Evolutionary conservation across 2,888 invertebrate genomes (phyloP), one percentile per base, ranked within the genome.

Genomic region (Caenorhabditis zanzibari): DNA sequence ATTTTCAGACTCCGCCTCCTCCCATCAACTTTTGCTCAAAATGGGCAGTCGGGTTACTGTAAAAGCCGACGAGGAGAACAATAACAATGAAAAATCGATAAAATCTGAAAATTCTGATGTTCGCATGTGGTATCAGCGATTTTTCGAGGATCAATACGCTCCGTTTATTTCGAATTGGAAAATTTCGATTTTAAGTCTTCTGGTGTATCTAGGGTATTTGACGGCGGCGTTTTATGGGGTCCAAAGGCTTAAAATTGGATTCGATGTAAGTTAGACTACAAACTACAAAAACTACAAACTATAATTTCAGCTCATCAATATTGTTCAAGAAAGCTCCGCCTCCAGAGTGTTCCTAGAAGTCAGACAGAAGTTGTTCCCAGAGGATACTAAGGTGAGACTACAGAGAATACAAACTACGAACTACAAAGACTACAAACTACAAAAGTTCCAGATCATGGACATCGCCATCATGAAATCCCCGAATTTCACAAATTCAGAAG

Each of bases 71-170:
- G 77, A 77, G 41, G 47, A 68, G 5, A 82, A 82, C 59, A 82
- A 82, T 49, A 74, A 81, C 16, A 71, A 81, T 69, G 69, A 81
- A 10, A 66, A 72, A 35, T 4, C 24, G 2, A 12, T 12, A 12
- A 38, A 38, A 38, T 47, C 49, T 3, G 47, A 58, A 9, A 32
- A 58, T 1, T 44, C 44, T 4, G 41, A 82, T 35, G 44, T 38
- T 7, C 68, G 85, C 16, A 84, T 90, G 77, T 90, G 90, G 90
- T 90, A 90, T 64, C 90, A 90, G 64, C 63, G 82, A 19, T 88
- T 90, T 49, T 90, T 90, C 75, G 90, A 90, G 64, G 90, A 90
- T 56, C 59, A 26, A 26, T 90, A 85, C 32, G 89, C 85, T 0
- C 88, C 87, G 4, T 88, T 90, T 61, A 84, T 90, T 58, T 63